These are phyloP conservation scores for Psittacula derbiana DNA, from an alignment of 2,797 vertebrate species.

Conservation along the genomic window DNA sequence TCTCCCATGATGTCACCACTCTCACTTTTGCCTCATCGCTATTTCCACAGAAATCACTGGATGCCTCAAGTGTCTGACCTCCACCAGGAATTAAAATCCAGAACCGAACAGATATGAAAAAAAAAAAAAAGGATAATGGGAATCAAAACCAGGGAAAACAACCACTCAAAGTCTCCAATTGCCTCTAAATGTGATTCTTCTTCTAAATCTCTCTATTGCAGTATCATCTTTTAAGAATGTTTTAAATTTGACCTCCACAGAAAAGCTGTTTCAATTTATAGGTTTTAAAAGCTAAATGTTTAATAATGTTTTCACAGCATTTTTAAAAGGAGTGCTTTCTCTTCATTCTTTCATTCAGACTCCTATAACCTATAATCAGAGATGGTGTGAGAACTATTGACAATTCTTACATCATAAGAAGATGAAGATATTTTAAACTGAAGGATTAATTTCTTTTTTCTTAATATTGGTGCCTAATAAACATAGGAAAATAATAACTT, in stretches of 20 bases:
- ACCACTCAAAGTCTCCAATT: not conserved
- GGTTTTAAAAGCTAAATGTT: not conserved
- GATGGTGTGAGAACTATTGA: not conserved
- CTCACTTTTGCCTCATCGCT: constrained; percentile 53
- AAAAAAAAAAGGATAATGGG: not conserved
- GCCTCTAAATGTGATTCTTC: not conserved
- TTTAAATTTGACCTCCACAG: not conserved
- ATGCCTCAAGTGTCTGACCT: constrained; percentile 23
- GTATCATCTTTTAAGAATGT: not conserved
- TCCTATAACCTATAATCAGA: not conserved
- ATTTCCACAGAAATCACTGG: constrained; percentile 14
- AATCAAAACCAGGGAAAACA: not conserved
- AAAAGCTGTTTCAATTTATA: not conserved
- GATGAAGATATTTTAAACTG: not conserved
- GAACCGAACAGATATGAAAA: not conserved
- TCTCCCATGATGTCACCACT: constrained; percentile 58
- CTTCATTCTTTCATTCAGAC: not conserved
- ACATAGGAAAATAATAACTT: not conserved
- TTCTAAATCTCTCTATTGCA: not conserved
- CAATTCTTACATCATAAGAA: not conserved
- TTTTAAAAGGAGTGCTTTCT: not conserved
- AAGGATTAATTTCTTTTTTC: not conserved
- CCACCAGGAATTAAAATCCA: not conserved
- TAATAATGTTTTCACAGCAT: not conserved
- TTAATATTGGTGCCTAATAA: not conserved